Conservation (phyloP, 2,888 invertebrate genomes). For the Lochmaea crataegi region DNA sequence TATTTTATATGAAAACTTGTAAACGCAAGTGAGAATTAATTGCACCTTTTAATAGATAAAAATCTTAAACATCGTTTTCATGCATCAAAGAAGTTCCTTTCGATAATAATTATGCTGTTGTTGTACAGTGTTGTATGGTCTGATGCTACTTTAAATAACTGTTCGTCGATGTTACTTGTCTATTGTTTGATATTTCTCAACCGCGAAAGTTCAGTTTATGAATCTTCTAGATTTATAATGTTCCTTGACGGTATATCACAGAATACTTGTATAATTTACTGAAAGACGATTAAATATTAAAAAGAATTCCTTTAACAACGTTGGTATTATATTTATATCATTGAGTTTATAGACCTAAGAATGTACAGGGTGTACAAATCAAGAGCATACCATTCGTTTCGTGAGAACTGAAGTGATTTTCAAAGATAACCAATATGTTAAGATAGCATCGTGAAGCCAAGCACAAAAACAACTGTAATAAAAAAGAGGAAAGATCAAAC, state of each 20-base stretch:
- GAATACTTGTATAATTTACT: not conserved
- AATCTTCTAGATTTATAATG: not conserved
- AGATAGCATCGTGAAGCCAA: no score
- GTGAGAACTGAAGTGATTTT: no score
- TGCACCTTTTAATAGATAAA: conserved; percentile 4
- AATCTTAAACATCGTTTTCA: conserved; percentile 2
- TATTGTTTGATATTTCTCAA: not conserved
- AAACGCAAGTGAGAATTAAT: not conserved
- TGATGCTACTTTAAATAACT: not conserved
- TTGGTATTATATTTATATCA: not conserved
- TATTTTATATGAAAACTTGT: not conserved
- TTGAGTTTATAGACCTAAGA: not conserved
- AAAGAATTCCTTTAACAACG: no score
- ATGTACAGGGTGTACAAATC: no score
- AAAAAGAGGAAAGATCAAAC: no score
- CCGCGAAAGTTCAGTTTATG: not conserved
- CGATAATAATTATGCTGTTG: not conserved
- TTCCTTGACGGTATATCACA: not conserved
- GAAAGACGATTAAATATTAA: no score
- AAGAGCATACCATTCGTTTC: no score
- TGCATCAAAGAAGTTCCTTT: not conserved
- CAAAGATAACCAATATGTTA: fast-evolving
- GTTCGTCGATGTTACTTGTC: not conserved
- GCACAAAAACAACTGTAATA: no score
- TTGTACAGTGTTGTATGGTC: not conserved